Evolutionary conservation across 2,888 invertebrate genomes (phyloP).

Genomic region (Drosophila algonquin): DNA sequence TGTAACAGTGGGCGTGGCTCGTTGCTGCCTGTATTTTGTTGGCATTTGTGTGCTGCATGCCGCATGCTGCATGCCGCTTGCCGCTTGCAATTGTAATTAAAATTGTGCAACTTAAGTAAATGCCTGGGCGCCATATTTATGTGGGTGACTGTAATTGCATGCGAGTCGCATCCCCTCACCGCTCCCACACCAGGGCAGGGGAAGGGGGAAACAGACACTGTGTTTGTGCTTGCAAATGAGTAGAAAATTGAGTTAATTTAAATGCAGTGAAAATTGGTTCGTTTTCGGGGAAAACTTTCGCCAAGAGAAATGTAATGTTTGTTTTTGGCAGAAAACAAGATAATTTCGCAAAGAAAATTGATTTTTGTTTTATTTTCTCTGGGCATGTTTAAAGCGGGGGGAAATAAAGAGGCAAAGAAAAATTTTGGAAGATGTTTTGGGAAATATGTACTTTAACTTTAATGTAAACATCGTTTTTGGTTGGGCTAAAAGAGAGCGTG

Average conservation of each 20-base stretch:
- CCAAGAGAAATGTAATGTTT: conserved; percentile 6
- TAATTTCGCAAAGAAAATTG: background rate
- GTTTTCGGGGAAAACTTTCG: conserved; percentile 13
- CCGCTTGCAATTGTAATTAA: conserved; percentile 59
- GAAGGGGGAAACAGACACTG: background rate
- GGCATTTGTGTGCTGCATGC: background rate
- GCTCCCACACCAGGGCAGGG: background rate
- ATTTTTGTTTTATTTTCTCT: background rate
- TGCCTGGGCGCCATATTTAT: conserved; percentile 48
- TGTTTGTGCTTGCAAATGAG: conserved; percentile 57
- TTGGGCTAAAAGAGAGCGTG: too few relatives aligned
- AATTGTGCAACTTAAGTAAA: conserved; percentile 53
- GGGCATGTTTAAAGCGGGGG: background rate
- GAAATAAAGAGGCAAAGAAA: background rate
- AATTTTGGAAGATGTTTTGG: background rate
- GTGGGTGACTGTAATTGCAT: conserved; percentile 55
- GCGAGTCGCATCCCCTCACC: background rate
- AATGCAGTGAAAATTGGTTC: conserved; percentile 53
- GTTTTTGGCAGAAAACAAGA: background rate
- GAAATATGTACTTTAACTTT: background rate
- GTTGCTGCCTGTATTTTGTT: conserved; percentile 27
- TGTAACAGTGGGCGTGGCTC: conserved; percentile 47
- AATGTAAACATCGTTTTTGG: background rate
- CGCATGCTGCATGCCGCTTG: conserved; percentile 5
- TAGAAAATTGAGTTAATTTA: conserved; percentile 68